A percentile compares a stretch with the other conserved stretches of the same genome.
phyloP scores from a whole-genome alignment of 2,113 vertebrate genomes.

The Rallus limicola region DNA sequence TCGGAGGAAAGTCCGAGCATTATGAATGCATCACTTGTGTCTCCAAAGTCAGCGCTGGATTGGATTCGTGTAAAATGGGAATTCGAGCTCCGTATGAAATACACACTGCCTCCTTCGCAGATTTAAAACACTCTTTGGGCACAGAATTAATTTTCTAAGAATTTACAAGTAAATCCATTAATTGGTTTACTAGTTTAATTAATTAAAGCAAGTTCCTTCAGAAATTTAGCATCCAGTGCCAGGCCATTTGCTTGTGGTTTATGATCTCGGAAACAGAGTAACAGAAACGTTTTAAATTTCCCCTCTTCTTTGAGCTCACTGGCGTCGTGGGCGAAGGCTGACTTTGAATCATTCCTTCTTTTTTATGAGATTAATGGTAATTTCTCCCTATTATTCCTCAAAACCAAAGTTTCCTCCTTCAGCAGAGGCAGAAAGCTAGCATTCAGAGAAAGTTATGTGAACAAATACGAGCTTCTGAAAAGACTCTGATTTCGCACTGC shows the following conservation, averaged over 20 bases:
- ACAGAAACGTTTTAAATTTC: constrained; percentile 26
- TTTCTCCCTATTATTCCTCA: constrained; percentile 11
- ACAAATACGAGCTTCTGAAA: neutral
- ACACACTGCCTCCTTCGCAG: neutral
- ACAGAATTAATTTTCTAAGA: constrained; percentile 59
- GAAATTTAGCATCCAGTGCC: constrained; percentile 35
- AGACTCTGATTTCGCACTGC: neutral
- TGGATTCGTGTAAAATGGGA: neutral
- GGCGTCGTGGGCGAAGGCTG: rapidly evolving
- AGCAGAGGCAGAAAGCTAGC: neutral
- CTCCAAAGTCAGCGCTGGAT: neutral
- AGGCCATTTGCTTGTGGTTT: constrained; percentile 39
- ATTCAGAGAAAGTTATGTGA: neutral
- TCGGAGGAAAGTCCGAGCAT: neutral
- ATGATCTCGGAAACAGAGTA: neutral
- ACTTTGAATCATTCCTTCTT: neutral
- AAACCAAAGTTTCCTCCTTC: neutral
- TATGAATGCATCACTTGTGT: neutral
- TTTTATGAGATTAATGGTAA: constrained; percentile 11
- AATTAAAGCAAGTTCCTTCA: constrained; percentile 53
- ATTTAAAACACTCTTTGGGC: constrained; percentile 63
- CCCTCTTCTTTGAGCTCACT: neutral
- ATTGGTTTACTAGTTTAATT: constrained; percentile 64
- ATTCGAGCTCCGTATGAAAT: constrained; percentile 16
- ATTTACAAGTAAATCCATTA: constrained; percentile 66